Conservation (phyloP, 2,888 invertebrate species). For the Hypolimnas misippus region DNA sequence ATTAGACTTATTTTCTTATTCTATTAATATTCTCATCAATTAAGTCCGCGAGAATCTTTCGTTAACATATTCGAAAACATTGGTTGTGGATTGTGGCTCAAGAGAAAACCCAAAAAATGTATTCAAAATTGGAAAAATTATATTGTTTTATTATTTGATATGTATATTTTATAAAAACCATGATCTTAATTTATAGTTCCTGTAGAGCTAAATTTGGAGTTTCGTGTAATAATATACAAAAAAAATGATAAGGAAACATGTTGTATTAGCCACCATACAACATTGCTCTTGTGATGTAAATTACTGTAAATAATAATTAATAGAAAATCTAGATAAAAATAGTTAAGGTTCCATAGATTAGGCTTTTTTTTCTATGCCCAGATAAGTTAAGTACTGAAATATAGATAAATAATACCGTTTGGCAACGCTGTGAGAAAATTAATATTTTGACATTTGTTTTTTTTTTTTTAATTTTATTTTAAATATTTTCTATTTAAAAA, state of each 20-base stretch:
- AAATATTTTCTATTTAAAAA: constrained; percentile 68
- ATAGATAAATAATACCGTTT: constrained; percentile 54
- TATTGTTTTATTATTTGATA: constrained; percentile 14
- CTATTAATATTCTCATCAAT: no score
- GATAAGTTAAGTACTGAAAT: constrained; percentile 70
- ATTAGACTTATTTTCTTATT: no score
- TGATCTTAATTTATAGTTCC: constrained; percentile 61
- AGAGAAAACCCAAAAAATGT: background rate
- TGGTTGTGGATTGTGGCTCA: constrained; percentile 4
- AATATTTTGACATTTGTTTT: constrained; percentile 67
- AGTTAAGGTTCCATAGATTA: constrained; percentile 67
- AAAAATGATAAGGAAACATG: constrained; percentile 17
- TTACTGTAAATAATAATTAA: constrained; percentile 82
- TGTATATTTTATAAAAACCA: constrained; percentile 33
- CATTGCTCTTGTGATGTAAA: constrained; percentile 78
- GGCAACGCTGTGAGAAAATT: constrained; percentile 58
- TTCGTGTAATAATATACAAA: constrained; percentile 4
- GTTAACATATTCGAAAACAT: background rate
- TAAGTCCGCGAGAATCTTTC: background rate
- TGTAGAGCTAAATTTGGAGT: constrained; percentile 41
- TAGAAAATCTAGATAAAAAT: constrained; percentile 55
- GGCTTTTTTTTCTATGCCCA: constrained; percentile 56
- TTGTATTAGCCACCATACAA: constrained; percentile 64
- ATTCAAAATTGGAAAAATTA: background rate
- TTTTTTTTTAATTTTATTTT: constrained; percentile 55